Evolutionary conservation across 2,888 invertebrate species (phyloP), one percentile per base, ranked within the genome.

Genomic region (Syrphus vitripennis): DNA sequence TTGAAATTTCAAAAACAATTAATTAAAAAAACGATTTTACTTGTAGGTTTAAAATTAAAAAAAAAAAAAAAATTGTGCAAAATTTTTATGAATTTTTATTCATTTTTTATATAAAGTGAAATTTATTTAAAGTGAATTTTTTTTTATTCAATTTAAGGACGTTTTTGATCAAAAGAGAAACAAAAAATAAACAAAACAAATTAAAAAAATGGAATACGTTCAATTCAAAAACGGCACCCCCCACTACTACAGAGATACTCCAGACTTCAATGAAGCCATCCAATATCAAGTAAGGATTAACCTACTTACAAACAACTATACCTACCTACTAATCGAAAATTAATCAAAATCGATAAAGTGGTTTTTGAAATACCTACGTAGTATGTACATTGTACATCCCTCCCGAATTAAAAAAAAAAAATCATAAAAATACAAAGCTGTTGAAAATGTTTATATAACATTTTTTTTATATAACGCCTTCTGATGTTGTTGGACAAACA

Each of bases 171-270:
- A 63, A 45, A 72, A 21, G 63, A 50, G 74, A 29, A 69, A 16
- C 26, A 82, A 45, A 71, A 21, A 37, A 40, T 59, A 81, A 88
- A 89, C 80, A 75, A 61, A 70, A 70, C 37, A 78, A 48, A 81
- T 31, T 83, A 48, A 90, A 90, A n/a, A 67, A 90, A 92, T 92
- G 92, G 92, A 92, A 91, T 92, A 92, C 89, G 91, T 92, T 88
- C 91, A 91, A 89, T 92, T 92, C 89, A 92, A 92, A 91, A 92
- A 92, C 83, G 92, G 92, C 90, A 90, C 91, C 80, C 92, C 92
- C 87, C 91, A 92, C 89, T 92, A 92, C 90, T 92, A 91, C 90
- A 91, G 91, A 90, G 92, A 92, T 89, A 89, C 55, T 59, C 87
- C 89, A 67, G 92, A 92, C 89, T 89, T 92, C 89, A 92, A 92